A percentile compares a stretch with the other conserved stretches of the same genome.
These are phyloP conservation scores for Hydropotes inermis DNA, from an alignment of 2,113 vertebrate species.

Conservation along the genomic window DNA sequence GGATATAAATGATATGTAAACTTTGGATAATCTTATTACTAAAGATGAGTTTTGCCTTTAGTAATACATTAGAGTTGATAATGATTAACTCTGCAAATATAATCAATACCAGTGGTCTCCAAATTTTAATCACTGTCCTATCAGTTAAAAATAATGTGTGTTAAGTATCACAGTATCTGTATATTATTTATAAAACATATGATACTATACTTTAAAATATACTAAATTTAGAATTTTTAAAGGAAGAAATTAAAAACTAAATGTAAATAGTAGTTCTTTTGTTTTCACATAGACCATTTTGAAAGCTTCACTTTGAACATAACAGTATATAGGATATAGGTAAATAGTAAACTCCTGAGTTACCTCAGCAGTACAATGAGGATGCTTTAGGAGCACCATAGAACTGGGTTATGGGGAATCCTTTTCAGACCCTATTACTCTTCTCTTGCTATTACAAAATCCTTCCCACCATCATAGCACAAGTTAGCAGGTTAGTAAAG, in stretches of 20 bases:
- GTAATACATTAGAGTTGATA: not conserved
- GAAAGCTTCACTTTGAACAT: not conserved
- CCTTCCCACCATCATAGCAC: not conserved
- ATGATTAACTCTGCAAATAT: not conserved
- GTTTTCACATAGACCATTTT: not conserved
- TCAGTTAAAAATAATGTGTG: not conserved
- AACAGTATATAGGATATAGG: not conserved
- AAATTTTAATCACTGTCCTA: not conserved
- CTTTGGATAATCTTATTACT: not conserved
- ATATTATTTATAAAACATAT: not conserved
- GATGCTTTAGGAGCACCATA: not conserved
- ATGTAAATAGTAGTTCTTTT: not conserved
- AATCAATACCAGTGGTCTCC: not conserved
- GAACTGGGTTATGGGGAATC: not conserved
- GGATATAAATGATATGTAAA: not conserved
- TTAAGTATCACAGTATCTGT: not conserved
- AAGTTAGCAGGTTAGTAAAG: not conserved
- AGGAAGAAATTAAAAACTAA: not conserved
- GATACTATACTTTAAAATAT: not conserved
- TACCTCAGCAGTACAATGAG: not conserved
- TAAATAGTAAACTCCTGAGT: not conserved
- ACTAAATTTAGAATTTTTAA: slow-evolving; percentile 10
- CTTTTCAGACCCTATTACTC: not conserved
- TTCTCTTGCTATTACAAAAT: not conserved
- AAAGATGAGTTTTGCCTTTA: not conserved